Evolutionary conservation across 2,113 vertebrate species (phyloP), one percentile per base, ranked within the genome.

Genomic region (Beaufortia kweichowensis): DNA sequence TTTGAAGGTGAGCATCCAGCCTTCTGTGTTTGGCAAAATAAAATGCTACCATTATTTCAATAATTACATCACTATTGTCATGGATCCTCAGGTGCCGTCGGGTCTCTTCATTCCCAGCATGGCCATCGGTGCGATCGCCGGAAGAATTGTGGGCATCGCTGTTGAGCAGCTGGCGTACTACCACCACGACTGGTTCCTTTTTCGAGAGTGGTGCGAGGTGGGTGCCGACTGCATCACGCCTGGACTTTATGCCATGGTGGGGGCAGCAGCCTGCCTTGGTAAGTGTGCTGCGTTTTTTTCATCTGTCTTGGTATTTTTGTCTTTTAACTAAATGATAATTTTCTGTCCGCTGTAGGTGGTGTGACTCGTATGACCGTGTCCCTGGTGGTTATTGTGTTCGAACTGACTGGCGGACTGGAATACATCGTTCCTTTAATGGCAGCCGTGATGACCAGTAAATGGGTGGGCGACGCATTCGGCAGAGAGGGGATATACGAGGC

Each of bases 381-480:
- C 56, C 90, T 99, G 57, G 97, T 99, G 74, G 96, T 99, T 79
- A 99, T 99, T 76, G 96, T 99, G 55, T 99, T 99, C 76, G 97
- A 99, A 88, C 91, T 99, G 84, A 99, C 97, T 0, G 97, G 97
- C 17, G 97, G 97, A 2, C 84, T 99, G 83, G 97, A 99, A 85
- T 99, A 99, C 87, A 99, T 99, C 76, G 97, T 99, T 57, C 97
- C 97, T 8, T 93, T 99, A 39, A 99, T 99, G 97, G 97, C 97
- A 3, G 97, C 97, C 5, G 96, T 99, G 78, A 99, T 99, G 97
- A 98, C 97, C 90, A 99, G 97, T 91, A 99, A 99, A 86, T 99
- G 97, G 97, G 97, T 99, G 84, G 97, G 97, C 26, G 97, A 99
- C 64, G 97, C 97, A 14, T 99, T 99, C 56, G 97, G 97, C 15